Evolutionary conservation across 2,888 invertebrate species (phyloP).

Genomic region (Cheilosia variabilis): DNA sequence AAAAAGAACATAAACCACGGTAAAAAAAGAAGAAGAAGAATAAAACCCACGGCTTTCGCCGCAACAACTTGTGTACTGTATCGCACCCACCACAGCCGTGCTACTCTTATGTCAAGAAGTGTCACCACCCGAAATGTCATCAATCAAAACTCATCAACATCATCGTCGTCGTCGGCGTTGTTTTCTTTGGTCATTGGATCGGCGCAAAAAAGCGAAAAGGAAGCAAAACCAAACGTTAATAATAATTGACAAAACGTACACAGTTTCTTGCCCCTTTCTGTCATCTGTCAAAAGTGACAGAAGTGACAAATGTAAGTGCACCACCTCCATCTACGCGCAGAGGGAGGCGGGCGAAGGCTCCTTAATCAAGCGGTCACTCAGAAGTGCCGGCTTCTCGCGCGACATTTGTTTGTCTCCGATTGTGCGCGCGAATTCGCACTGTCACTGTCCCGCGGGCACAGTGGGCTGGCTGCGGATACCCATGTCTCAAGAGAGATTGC

Average conservation of each 20-base stretch:
- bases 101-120: conserved; percentile 65
- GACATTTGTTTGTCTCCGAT: conserved; percentile 67
- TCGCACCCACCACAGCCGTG: conserved; percentile 40
- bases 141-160: conserved; percentile 64
- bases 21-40: conserved; percentile 9
- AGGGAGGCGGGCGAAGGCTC: conserved; percentile 27
- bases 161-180: neutral
- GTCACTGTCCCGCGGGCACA: conserved; percentile 37
- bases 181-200: neutral
- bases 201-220: neutral
- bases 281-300: conserved; percentile 63
- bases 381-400: conserved; percentile 58
- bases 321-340: conserved; percentile 45
- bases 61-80: conserved; percentile 22
- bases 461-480: neutral
- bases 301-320: conserved; percentile 65
- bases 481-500: conserved; percentile 35
- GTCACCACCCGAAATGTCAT: conserved; percentile 52
- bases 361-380: conserved; percentile 60
- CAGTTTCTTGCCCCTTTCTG: conserved; percentile 8
- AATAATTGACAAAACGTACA: conserved; percentile 59
- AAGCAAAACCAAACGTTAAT: conserved; percentile 48
- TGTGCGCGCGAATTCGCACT: conserved; percentile 61
- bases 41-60: conserved; percentile 45
- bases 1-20: conserved; percentile 41